Base-by-base conservation (phyloP, 2,797 vertebrate genomes). In the Danio aesculapii region DNA sequence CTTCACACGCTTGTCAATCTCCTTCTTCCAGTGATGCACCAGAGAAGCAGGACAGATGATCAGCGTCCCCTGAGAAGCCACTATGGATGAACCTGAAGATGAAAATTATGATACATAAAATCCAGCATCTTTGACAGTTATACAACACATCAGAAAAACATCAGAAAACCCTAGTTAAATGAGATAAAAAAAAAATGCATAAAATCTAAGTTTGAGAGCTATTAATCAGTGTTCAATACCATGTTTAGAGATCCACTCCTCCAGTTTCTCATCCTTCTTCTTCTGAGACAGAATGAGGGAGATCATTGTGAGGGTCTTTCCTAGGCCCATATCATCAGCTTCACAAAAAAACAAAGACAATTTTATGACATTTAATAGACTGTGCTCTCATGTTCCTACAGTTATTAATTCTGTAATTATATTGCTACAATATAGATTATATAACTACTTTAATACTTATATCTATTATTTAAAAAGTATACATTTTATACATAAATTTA, bases 281-380 rank as follows among this genome's bases (percentile, higher is more conserved):
- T 95, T 97, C 88, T 96, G 92, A 49, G 88, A 72, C 90, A 99
- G 88, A 69, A 99, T 92, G 77, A 99, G 96, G 6, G 97, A 91
- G 19, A 99, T 96, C 94, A 99, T 96, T 0, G 97, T 98, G 81
- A 99, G 90, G 2, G 98, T 99, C 92, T 99, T 99, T 44, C 98
- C 98, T 84, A 99, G 89, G 64, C 98, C 98, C 98, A 99, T 99
- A 88, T 99, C 98, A 89, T 99, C 98, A 0, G 98, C 98, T 99
- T 87, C 53, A 83, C 11, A 19, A 73, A 62, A 43, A 6, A 50
- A 11, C 50, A 17, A 13, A 58, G 16, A n/a, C n/a, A 21, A 11
- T 14, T 30, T 49, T 8, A 59, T 43, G 2, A 0, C 21, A 62
- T 61, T 61, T 30, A 6, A 39, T 7, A 41, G 0, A 62, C 30